Base-by-base conservation (phyloP, 2,888 invertebrate species). In the Cosmia pyralina region DNA sequence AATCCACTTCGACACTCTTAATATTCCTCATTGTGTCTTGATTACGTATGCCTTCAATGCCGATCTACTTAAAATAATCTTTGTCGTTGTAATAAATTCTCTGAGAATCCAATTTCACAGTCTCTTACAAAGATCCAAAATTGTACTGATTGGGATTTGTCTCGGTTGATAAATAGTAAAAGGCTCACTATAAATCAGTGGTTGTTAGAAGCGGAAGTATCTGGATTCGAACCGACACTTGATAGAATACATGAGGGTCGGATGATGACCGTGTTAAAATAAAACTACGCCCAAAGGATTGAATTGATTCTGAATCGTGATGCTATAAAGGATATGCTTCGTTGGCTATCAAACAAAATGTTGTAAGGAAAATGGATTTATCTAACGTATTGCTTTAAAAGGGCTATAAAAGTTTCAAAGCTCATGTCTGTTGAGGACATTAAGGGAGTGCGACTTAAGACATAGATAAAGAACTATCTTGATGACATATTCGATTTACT, bases 61-160 rank as follows among this genome's bases (percentile, higher is more conserved):
- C 65, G 75, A 66, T 72, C 77, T 76, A 75, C 72, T 83, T 68
- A 75, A 78, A 75, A 78, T 60, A 82, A 79, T 74, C 74, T 82
- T 65, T 70, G 67, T 69, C 63, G 66, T 57, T 63, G 75, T 80
- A 81, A 85, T 84, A 84, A 79, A 86, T 85, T 83, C 59, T 59
- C 17, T 62, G 53, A 52, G 74, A 84, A 77, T 85, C 84, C 72
- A 84, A 89, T 89, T 90, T 89, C 86, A 88, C 88, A 85, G 86
- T 83, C 73, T 69, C 57, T 67, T 64, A 88, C 85, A 85, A 88
- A 87, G 85, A 88, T 87, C 84, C 84, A 81, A 85, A 88, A 88
- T 85, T 85, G 81, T 88, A 88, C 88, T 92, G 92, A 93, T 93
- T 89, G 89, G 86, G 87, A 90, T 92, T 92, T 88, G 93, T 92